Conservation (phyloP, 2,797 vertebrate species). For the Tarsius wallacei region DNA sequence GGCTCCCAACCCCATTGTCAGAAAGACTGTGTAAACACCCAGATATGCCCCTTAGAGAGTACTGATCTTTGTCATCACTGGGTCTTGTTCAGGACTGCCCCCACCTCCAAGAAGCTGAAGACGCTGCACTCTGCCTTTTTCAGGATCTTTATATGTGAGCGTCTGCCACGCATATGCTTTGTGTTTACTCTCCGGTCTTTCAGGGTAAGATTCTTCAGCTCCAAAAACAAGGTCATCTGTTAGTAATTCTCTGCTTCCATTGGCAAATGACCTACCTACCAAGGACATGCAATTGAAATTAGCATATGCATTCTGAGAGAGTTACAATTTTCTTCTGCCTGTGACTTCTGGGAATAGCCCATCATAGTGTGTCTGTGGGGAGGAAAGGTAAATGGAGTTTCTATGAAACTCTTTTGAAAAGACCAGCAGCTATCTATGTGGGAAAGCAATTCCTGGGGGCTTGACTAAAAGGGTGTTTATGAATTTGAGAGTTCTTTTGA, state of each 20-base stretch:
- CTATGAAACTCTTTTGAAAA: slow-evolving; percentile 39
- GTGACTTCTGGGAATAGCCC: slow-evolving; percentile 24
- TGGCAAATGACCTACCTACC: slow-evolving; percentile 71
- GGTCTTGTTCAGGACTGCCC: not conserved
- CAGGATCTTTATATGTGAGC: slow-evolving; percentile 47
- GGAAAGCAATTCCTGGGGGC: slow-evolving; percentile 36
- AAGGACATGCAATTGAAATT: slow-evolving; percentile 70
- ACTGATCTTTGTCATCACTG: not conserved
- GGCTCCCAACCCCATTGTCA: not conserved
- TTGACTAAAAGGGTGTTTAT: slow-evolving; percentile 19
- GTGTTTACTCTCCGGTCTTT: slow-evolving; percentile 67
- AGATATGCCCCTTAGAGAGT: not conserved
- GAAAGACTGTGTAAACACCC: not conserved
- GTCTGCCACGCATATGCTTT: slow-evolving; percentile 71
- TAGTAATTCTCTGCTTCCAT: slow-evolving; percentile 79
- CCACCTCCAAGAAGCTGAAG: not conserved
- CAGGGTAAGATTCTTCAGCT: slow-evolving; percentile 53
- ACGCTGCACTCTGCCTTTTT: slow-evolving; percentile 62
- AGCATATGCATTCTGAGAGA: slow-evolving; percentile 49
- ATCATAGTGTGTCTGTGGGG: not conserved
- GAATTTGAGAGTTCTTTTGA: slow-evolving; percentile 33
- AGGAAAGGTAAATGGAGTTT: not conserved
- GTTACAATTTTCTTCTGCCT: slow-evolving; percentile 68
- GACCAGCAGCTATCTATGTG: not conserved
- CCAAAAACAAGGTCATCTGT: slow-evolving; percentile 74